A percentile compares a stretch with the other conserved stretches of the same genome.
phyloP scores from a whole-genome alignment of 2,888 invertebrate genomes.

The Yponomeuta cagnagella region DNA sequence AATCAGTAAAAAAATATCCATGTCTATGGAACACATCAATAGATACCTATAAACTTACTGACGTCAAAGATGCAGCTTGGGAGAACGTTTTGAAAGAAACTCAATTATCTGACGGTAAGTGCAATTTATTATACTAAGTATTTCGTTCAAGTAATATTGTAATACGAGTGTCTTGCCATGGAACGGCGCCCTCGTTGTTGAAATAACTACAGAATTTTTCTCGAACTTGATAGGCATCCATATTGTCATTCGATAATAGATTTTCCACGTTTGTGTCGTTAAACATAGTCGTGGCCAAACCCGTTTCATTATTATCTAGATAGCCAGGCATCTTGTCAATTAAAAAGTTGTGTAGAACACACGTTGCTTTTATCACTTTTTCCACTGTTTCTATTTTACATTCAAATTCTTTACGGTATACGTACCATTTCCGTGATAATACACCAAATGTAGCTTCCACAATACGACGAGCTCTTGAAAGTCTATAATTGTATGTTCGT shows the following conservation, averaged over 20 bases:
- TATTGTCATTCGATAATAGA: constrained; percentile 20
- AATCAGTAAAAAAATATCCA: constrained; percentile 25
- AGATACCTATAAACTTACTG: constrained; percentile 23
- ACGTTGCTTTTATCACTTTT: constrained; percentile 22
- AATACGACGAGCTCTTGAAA: constrained; percentile 25
- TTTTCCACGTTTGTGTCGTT: constrained; percentile 19
- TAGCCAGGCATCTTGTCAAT: constrained; percentile 20
- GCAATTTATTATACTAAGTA: constrained; percentile 19
- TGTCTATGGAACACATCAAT: constrained; percentile 24
- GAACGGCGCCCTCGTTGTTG: constrained; percentile 20
- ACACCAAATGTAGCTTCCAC: constrained; percentile 28
- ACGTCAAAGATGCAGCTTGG: constrained; percentile 23
- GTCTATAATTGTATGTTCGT: constrained; percentile 26
- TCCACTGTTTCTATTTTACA: constrained; percentile 21
- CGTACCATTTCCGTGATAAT: constrained; percentile 25
- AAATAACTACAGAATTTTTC: constrained; percentile 24
- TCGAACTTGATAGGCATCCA: constrained; percentile 22
- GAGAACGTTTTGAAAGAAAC: constrained; percentile 23
- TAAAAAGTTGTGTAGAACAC: constrained; percentile 15
- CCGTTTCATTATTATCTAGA: constrained; percentile 21
- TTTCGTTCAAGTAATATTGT: constrained; percentile 19
- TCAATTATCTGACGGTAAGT: constrained; percentile 20
- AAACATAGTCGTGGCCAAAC: constrained; percentile 21
- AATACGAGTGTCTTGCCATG: constrained; percentile 23
- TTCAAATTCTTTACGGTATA: constrained; percentile 21